phyloP scores from a whole-genome alignment of 1,140 invertebrate genomes.

The Calephelis virginiensis region DNA sequence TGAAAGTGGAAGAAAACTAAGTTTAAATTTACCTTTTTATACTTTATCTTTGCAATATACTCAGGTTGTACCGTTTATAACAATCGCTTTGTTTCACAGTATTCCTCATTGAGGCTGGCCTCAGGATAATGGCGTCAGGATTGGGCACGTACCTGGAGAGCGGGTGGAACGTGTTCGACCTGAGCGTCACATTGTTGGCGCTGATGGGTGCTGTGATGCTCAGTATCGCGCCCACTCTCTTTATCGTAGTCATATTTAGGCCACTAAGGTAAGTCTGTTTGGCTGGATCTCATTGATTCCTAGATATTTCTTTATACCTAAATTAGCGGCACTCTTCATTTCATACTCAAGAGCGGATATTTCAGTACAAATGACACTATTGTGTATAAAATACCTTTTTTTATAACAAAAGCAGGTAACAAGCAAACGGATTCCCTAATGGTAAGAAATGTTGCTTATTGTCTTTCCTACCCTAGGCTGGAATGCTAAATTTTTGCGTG shows the following conservation, averaged over 20 bases:
- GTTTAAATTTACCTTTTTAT: neutral
- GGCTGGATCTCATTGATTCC: too few species aligned
- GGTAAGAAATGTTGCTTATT: too few species aligned
- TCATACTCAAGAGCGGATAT: too few species aligned
- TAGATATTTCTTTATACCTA: too few species aligned
- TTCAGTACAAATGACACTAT: too few species aligned
- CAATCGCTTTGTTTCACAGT: constrained; percentile 78
- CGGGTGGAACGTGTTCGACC: constrained; percentile 93
- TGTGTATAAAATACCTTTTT: too few species aligned
- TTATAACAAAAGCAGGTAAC: too few species aligned
- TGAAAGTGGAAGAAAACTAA: too few species aligned
- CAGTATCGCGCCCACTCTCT: constrained; percentile 82
- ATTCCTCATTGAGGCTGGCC: constrained; percentile 85
- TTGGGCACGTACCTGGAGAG: constrained; percentile 85
- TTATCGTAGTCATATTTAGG: constrained; percentile 86
- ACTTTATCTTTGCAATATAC: neutral
- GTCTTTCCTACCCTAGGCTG: too few species aligned
- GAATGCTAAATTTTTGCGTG: too few species aligned
- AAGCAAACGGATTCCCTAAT: too few species aligned
- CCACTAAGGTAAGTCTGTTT: constrained; percentile 77
- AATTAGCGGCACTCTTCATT: too few species aligned
- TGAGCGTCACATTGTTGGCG: constrained; percentile 85
- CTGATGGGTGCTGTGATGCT: constrained; percentile 84
- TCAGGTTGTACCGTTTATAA: neutral
- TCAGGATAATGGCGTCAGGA: constrained; percentile 88